phyloP scores from a whole-genome alignment of 2,888 invertebrate species.

The Synergus laeviventris region DNA sequence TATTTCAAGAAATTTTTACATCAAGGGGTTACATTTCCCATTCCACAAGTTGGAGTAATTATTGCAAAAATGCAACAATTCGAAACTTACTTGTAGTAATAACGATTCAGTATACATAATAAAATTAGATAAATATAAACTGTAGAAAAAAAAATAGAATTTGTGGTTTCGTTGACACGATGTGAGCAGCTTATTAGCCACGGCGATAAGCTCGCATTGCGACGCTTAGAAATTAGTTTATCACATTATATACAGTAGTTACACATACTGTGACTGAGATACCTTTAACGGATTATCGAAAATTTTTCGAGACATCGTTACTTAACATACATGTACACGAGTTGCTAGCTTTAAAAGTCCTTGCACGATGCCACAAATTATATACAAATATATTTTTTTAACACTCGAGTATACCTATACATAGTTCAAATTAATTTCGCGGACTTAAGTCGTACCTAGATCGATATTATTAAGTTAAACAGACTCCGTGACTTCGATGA shows the following conservation, averaged over 20 bases:
- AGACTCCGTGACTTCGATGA: conserved; percentile 17
- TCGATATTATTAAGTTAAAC: conserved; percentile 35
- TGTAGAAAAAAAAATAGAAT: conserved; percentile 19
- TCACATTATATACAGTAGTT: conserved; percentile 50
- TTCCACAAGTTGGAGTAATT: background rate
- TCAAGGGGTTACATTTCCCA: conserved; percentile 19
- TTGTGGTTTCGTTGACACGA: conserved; percentile 36
- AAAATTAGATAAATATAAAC: conserved; percentile 18
- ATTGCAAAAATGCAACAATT: conserved; percentile 6
- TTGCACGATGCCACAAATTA: conserved; percentile 52
- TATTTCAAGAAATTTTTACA: conserved; percentile 13
- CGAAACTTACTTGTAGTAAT: background rate
- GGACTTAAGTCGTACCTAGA: conserved; percentile 42
- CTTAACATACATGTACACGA: conserved; percentile 32
- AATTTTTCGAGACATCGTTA: conserved; percentile 22
- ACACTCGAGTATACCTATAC: conserved; percentile 52
- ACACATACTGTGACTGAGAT: conserved; percentile 40
- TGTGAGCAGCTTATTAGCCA: conserved; percentile 29
- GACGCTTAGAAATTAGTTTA: conserved; percentile 31
- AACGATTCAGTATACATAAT: conserved; percentile 11
- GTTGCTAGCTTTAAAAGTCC: conserved; percentile 56
- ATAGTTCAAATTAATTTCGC: conserved; percentile 37
- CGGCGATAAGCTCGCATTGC: conserved; percentile 22
- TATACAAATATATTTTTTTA: conserved; percentile 47
- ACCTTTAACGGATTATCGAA: conserved; percentile 18